Percentiles rank a stretch among this genome's conserved stretches.
Evolutionary conservation across 1,140 invertebrate genomes (phyloP).

Genomic region (Halyomorpha halys): DNA sequence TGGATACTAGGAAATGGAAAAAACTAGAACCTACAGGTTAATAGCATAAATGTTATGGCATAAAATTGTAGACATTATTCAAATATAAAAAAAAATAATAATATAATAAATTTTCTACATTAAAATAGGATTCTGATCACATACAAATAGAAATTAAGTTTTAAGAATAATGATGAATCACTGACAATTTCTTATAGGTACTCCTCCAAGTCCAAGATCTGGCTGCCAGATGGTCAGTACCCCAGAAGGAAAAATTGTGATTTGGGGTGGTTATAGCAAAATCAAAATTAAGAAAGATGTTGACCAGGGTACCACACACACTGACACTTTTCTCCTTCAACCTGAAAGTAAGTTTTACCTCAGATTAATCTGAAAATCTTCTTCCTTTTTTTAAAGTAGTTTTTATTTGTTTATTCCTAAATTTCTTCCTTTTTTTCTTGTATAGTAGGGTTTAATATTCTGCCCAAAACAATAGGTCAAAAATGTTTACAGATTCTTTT

Average conservation of each 20-base stretch:
- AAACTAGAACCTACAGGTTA: constrained; percentile 57
- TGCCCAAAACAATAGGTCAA: no score
- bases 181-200: constrained; percentile 34
- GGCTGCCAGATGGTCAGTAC: constrained; percentile 57
- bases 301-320: constrained; percentile 68
- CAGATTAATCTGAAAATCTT: no score
- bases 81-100: neutral
- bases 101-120: no score
- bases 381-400: no score
- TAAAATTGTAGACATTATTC: neutral
- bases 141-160: neutral
- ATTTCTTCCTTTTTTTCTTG: no score
- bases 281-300: constrained; percentile 65
- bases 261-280: constrained; percentile 84
- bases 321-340: constrained; percentile 67
- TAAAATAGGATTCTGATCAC: neutral
- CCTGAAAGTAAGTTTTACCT: constrained; percentile 49
- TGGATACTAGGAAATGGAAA: constrained; percentile 69
- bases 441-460: no score
- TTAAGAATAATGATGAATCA: no score
- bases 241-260: constrained; percentile 52
- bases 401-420: no score
- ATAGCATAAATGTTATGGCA: neutral
- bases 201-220: constrained; percentile 56
- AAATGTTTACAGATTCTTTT: no score